phyloP scores from a whole-genome alignment of 92 coral and sea anemone genomes.

The Phenganax marumi region DNA sequence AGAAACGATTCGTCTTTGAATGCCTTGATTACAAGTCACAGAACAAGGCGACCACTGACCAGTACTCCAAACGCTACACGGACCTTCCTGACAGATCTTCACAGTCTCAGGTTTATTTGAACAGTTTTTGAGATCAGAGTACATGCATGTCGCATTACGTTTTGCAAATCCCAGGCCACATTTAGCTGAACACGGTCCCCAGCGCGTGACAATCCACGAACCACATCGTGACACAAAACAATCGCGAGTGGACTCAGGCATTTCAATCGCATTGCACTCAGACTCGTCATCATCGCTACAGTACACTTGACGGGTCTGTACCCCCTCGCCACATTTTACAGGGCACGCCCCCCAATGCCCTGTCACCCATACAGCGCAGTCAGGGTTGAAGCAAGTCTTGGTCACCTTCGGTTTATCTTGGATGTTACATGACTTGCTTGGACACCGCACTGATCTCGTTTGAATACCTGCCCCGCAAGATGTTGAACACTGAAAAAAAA shows the following conservation, averaged over 20 bases:
- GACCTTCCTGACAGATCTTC: slow-evolving; percentile 5
- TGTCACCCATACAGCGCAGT: slow-evolving; percentile 75
- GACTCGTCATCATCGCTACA: slow-evolving; percentile 42
- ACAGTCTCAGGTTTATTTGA: slow-evolving; percentile 20
- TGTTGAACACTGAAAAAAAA: slow-evolving; percentile 70
- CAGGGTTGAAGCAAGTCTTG: slow-evolving; percentile 61
- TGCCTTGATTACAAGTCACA: slow-evolving; percentile 20
- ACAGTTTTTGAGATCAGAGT: not conserved
- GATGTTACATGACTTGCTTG: slow-evolving; percentile 66
- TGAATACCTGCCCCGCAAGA: slow-evolving; percentile 84
- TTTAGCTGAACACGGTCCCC: slow-evolving; percentile 75
- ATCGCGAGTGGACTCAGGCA: slow-evolving; percentile 45
- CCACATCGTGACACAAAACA: slow-evolving; percentile 37
- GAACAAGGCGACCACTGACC: slow-evolving; percentile 38
- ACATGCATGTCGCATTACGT: slow-evolving; percentile 69
- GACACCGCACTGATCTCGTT: slow-evolving; percentile 73
- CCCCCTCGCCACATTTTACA: slow-evolving; percentile 31
- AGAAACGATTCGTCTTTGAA: slow-evolving; percentile 37
- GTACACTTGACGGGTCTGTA: slow-evolving; percentile 28
- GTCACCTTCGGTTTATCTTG: slow-evolving; percentile 62
- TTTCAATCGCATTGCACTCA: slow-evolving; percentile 19
- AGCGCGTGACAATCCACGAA: slow-evolving; percentile 5
- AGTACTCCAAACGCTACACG: slow-evolving; percentile 29
- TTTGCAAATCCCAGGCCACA: slow-evolving; percentile 81
- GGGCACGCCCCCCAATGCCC: slow-evolving; percentile 67